A percentile compares a stretch with the other conserved stretches of the same genome.
These are phyloP conservation scores for Chesias legatella DNA, from an alignment of 2,888 invertebrate species.

Conservation along the genomic window DNA sequence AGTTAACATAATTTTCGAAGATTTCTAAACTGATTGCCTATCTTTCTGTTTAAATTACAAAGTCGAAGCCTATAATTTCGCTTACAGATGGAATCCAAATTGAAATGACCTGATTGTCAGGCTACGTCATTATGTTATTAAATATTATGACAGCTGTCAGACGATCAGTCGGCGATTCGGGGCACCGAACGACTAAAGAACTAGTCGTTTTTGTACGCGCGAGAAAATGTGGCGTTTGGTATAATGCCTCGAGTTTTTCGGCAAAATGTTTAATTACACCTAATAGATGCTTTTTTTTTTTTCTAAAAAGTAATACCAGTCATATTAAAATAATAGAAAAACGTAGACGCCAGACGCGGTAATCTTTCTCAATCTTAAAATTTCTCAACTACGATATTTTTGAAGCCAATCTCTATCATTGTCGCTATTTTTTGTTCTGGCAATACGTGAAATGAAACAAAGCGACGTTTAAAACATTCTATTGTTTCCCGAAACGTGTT, in stretches of 20 bases:
- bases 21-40: slow-evolving; percentile 3
- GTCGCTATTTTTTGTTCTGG: not conserved
- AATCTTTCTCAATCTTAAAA: too few relatives aligned
- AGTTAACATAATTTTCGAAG: not conserved
- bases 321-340: too few relatives aligned
- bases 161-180: slow-evolving; percentile 1
- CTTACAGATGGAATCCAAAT: slow-evolving; percentile 25
- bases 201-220: not conserved
- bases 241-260: too few relatives aligned
- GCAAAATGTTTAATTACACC: too few relatives aligned
- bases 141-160: slow-evolving; percentile 14
- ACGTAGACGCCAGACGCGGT: too few relatives aligned
- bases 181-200: not conserved
- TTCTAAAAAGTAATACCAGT: too few relatives aligned
- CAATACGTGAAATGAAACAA: slow-evolving; percentile 25
- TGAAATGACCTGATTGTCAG: slow-evolving; percentile 19
- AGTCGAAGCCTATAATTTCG: slow-evolving; percentile 29
- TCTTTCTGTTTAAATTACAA: slow-evolving; percentile 17
- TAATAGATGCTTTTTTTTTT: too few relatives aligned
- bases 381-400: too few relatives aligned
- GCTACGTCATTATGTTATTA: slow-evolving; percentile 11
- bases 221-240: not conserved
- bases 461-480: slow-evolving; percentile 32
- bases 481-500: slow-evolving; percentile 33
- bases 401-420: not conserved